Evolutionary conservation across 2,797 vertebrate species (phyloP).

Genomic region (Silurus lanzhouensis): DNA sequence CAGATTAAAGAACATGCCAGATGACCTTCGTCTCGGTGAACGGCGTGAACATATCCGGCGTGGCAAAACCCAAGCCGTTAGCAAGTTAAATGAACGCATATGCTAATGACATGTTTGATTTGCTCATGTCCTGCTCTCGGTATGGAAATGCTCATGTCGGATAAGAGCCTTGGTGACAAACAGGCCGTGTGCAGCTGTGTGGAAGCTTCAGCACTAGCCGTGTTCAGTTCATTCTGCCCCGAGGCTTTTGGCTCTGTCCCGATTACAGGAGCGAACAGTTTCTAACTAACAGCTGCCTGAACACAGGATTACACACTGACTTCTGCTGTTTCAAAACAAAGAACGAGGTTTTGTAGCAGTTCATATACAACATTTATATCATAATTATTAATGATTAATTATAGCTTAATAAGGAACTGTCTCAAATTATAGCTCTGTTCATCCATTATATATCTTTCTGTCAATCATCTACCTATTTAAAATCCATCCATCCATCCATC

Average conservation of each 20-base stretch:
- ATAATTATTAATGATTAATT: neutral
- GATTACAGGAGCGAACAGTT: slow-evolving; percentile 37
- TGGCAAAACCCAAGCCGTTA: slow-evolving; percentile 56
- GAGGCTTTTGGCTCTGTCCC: slow-evolving; percentile 46
- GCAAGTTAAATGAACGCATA: slow-evolving; percentile 62
- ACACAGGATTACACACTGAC: slow-evolving; percentile 12
- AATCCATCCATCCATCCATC: neutral
- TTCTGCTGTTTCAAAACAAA: slow-evolving; percentile 10
- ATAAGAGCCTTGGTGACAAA: slow-evolving; percentile 49
- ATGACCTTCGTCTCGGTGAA: slow-evolving; percentile 54
- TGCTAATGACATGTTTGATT: slow-evolving; percentile 62
- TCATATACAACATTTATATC: neutral
- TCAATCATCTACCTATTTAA: no score
- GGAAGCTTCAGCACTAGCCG: slow-evolving; percentile 36
- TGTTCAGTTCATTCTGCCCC: slow-evolving; percentile 39
- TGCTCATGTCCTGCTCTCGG: slow-evolving; percentile 46
- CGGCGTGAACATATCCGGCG: slow-evolving; percentile 46
- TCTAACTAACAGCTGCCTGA: slow-evolving; percentile 34
- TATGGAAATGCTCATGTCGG: slow-evolving; percentile 58
- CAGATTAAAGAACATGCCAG: slow-evolving; percentile 50
- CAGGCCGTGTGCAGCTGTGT: slow-evolving; percentile 50
- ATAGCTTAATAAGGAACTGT: neutral
- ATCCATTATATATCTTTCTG: neutral
- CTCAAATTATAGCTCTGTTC: neutral
- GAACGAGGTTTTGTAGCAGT: neutral